Percentiles rank a stretch among this genome's conserved stretches.
Evolutionary conservation across 2,797 vertebrate species (phyloP).

Genomic region (Pteronotus mesoamericanus): DNA sequence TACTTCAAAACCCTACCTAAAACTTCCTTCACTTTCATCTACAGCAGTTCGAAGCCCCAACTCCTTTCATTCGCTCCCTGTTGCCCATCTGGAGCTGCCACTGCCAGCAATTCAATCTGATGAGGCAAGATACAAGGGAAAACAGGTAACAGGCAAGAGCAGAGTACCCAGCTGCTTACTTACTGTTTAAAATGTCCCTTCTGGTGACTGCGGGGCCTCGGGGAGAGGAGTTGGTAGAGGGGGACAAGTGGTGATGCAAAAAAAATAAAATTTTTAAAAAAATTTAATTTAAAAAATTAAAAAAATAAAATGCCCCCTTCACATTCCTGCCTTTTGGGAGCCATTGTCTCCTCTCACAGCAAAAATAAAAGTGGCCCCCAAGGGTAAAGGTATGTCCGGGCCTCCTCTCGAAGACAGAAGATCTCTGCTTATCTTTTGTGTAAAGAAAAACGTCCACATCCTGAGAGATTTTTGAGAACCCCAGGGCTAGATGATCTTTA

Average conservation of each 20-base stretch:
- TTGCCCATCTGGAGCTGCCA: neutral
- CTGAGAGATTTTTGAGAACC: neutral
- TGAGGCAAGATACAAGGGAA: neutral
- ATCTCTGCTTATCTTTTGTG: neutral
- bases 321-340: neutral
- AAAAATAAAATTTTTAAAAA: neutral
- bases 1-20: neutral
- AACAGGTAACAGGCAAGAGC: neutral
- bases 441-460: neutral
- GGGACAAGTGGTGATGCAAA: neutral
- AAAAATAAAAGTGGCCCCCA: neutral
- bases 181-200: neutral
- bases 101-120: neutral
- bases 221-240: neutral
- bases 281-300: neutral
- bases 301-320: neutral
- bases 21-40: neutral
- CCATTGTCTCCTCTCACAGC: neutral
- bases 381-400: neutral
- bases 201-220: too few species aligned
- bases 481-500: neutral
- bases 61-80: neutral
- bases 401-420: neutral
- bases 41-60: neutral
- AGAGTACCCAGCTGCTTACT: neutral